A percentile compares a stretch with the other conserved stretches of the same genome.
These are phyloP conservation scores for Anser cygnoides DNA, from an alignment of 2,113 vertebrate genomes.

Conservation along the genomic window DNA sequence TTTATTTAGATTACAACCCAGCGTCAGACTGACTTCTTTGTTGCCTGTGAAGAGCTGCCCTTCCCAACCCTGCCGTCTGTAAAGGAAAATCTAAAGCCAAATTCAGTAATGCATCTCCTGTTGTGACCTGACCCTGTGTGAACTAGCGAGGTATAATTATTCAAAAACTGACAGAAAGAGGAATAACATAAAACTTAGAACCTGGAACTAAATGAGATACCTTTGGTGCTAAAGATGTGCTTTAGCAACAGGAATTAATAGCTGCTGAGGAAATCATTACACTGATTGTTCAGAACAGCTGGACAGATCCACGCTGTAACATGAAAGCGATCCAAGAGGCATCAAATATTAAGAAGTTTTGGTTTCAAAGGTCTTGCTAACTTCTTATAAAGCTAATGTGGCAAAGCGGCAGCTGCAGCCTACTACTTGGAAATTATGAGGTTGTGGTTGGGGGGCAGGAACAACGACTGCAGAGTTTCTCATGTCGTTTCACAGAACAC, in stretches of 20 bases:
- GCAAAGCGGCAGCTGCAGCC: constrained; percentile 53
- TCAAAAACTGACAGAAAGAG: constrained; percentile 14
- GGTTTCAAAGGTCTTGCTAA: constrained; percentile 53
- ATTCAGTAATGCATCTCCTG: not conserved
- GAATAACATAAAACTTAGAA: not conserved
- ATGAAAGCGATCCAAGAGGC: constrained; percentile 54
- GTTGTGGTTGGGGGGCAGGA: not conserved
- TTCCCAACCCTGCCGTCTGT: not conserved
- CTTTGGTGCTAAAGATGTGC: constrained; percentile 11
- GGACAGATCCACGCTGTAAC: not conserved
- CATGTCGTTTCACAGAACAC: not conserved
- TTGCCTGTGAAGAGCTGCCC: not conserved
- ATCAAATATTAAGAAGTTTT: constrained; percentile 41
- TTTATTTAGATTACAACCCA: constrained; percentile 6
- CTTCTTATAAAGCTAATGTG: constrained; percentile 20
- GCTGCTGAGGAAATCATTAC: not conserved
- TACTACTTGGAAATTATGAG: not conserved
- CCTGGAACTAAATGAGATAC: constrained; percentile 40
- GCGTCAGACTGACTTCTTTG: not conserved
- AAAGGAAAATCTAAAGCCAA: not conserved
- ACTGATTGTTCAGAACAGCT: constrained; percentile 45
- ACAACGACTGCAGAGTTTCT: not conserved
- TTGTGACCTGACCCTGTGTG: constrained; percentile 1
- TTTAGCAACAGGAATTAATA: constrained; percentile 26
- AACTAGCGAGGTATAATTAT: constrained; percentile 9